A percentile compares a stretch with the other conserved stretches of the same genome.
phyloP scores from a whole-genome alignment of 2,888 invertebrate genomes.

The Carcina quercana region DNA sequence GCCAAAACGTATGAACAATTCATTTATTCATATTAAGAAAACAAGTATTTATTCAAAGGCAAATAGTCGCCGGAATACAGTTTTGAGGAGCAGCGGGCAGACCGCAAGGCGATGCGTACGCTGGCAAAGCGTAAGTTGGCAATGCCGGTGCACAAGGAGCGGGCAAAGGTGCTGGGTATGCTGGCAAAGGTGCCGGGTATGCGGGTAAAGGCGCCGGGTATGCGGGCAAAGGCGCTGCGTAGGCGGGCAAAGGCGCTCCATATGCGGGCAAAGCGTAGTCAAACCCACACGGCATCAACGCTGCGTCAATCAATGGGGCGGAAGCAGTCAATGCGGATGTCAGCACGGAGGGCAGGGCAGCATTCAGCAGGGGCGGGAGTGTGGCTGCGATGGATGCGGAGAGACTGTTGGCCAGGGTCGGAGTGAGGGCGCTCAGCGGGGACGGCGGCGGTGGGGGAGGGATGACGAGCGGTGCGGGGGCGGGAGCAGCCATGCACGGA shows the following conservation, averaged over 20 bases:
- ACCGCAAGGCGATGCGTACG: neutral
- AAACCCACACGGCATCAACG: too few relatives aligned
- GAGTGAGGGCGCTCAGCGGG: neutral
- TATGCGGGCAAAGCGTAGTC: neutral
- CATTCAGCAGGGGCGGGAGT: conserved; percentile 11
- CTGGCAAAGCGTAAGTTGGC: neutral
- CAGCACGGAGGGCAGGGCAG: conserved; percentile 35
- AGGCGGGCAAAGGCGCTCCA: neutral
- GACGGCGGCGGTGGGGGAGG: conserved; percentile 4
- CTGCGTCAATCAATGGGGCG: conserved; percentile 28
- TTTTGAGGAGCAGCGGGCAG: neutral
- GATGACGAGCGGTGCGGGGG: conserved; percentile 4
- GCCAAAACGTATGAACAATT: too few relatives aligned
- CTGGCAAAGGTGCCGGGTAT: neutral
- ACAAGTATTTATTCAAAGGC: conserved; percentile 3
- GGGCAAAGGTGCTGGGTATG: neutral
- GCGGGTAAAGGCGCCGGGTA: neutral
- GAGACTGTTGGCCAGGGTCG: neutral
- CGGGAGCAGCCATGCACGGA: neutral
- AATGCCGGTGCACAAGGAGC: conserved; percentile 12
- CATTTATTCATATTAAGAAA: too few relatives aligned
- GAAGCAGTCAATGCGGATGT: conserved; percentile 28
- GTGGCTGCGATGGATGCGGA: neutral
- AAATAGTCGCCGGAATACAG: conserved; percentile 3
- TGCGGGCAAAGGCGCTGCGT: neutral